These are phyloP conservation scores for Anolis carolinensis DNA, from an alignment of 2,113 vertebrate genomes.

Conservation along the genomic window DNA sequence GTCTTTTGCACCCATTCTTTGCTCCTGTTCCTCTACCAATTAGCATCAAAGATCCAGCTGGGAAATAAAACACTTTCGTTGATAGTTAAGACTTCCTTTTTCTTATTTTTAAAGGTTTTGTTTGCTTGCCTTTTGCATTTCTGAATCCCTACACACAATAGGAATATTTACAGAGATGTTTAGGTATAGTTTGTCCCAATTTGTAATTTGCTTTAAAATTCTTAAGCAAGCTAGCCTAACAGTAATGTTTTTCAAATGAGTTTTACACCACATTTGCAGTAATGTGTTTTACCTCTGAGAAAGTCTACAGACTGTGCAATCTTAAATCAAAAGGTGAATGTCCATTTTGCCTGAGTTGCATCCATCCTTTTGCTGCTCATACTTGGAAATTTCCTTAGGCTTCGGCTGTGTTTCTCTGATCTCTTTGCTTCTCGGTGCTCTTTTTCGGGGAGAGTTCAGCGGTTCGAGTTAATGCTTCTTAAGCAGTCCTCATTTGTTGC, in stretches of 20 bases:
- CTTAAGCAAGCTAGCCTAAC: neutral
- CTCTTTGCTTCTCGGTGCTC: neutral
- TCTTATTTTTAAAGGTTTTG: neutral
- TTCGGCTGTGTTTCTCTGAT: neutral
- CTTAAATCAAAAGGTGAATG: neutral
- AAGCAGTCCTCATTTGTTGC: constrained; percentile 35
- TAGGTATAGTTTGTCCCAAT: constrained; percentile 1
- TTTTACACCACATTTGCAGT: neutral
- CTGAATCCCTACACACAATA: constrained; percentile 23
- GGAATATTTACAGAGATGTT: constrained; percentile 5
- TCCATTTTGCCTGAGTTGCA: neutral
- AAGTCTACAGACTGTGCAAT: neutral
- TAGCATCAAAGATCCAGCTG: neutral
- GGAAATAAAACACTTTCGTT: neutral
- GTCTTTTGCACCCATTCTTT: neutral
- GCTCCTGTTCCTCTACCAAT: accelerated
- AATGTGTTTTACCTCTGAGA: neutral
- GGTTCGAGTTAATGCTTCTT: neutral
- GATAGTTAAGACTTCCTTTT: neutral
- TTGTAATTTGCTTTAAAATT: neutral
- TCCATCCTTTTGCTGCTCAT: neutral
- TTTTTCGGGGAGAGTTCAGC: neutral
- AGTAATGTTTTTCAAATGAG: neutral
- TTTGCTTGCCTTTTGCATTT: neutral
- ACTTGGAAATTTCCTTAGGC: neutral